Conservation (phyloP, 1,140 invertebrate genomes). For the Bombus waltoni region DNA sequence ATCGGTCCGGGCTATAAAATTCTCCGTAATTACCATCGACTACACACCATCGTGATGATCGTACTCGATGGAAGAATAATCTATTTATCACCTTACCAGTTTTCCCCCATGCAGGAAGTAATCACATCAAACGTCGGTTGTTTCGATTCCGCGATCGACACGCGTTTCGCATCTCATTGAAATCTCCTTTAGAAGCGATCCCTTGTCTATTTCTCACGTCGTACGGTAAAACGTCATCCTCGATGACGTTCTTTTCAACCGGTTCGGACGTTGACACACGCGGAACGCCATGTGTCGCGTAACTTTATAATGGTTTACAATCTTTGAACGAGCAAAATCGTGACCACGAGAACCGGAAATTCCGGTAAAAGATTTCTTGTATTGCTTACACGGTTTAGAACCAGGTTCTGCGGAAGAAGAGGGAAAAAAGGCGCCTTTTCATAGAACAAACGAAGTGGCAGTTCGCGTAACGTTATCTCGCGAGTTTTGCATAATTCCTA, state of each 20-base stretch:
- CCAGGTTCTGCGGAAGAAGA: not conserved
- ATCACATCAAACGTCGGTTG: not conserved
- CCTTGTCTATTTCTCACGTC: not conserved
- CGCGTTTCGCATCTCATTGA: not conserved
- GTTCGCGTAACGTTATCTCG: not conserved
- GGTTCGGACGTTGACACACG: not conserved
- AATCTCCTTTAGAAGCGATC: not conserved
- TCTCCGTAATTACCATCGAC: not conserved
- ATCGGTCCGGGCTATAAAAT: not conserved
- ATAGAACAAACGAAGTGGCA: not conserved
- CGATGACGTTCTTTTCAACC: not conserved
- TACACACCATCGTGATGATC: not conserved
- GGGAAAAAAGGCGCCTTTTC: not conserved
- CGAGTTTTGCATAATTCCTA: not conserved
- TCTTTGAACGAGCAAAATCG: not conserved
- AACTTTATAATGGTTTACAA: not conserved
- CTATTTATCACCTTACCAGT: not conserved
- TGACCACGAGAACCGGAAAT: slow-evolving; percentile 23
- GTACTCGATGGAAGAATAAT: not conserved
- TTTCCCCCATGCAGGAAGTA: not conserved
- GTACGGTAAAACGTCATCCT: not conserved
- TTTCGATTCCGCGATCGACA: not conserved
- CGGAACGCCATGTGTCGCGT: not conserved
- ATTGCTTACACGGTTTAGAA: not conserved
- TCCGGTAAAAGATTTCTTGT: slow-evolving; percentile 11